phyloP scores from a whole-genome alignment of 2,888 invertebrate species.

The Rotaria socialis region DNA sequence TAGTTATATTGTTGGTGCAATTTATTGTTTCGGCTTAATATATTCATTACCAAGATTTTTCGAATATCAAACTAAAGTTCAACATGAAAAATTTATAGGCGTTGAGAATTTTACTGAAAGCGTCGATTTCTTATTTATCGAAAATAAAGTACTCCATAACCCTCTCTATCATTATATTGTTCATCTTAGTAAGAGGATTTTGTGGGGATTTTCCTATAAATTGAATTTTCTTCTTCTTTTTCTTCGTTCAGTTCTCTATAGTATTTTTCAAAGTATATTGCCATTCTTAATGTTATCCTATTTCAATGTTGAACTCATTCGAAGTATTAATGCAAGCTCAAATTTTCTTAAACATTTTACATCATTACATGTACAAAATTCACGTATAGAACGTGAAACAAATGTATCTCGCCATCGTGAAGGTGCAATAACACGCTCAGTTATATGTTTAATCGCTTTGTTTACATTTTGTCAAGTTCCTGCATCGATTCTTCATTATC shows the following conservation, averaged over 20 bases:
- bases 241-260: conserved; percentile 8
- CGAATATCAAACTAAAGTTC: conserved; percentile 35
- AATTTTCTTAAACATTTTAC: conserved; percentile 28
- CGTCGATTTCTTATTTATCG: neutral
- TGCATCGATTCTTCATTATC: neutral
- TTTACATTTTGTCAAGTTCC: conserved; percentile 25
- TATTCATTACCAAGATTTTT: conserved; percentile 46
- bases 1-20: conserved; percentile 22
- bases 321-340: conserved; percentile 36
- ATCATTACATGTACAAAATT: neutral
- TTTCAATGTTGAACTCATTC: conserved; percentile 38
- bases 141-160: neutral
- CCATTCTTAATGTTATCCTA: conserved; percentile 40
- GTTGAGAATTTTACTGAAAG: neutral
- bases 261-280: conserved; percentile 45
- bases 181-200: neutral
- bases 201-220: too few species aligned
- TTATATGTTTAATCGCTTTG: neutral
- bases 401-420: neutral
- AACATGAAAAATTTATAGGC: conserved; percentile 28
- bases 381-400: neutral
- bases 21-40: conserved; percentile 39
- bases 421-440: neutral
- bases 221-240: neutral
- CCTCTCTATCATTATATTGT: neutral